Conservation (phyloP, 2,113 vertebrate species). For the Prionailurus viverrinus region DNA sequence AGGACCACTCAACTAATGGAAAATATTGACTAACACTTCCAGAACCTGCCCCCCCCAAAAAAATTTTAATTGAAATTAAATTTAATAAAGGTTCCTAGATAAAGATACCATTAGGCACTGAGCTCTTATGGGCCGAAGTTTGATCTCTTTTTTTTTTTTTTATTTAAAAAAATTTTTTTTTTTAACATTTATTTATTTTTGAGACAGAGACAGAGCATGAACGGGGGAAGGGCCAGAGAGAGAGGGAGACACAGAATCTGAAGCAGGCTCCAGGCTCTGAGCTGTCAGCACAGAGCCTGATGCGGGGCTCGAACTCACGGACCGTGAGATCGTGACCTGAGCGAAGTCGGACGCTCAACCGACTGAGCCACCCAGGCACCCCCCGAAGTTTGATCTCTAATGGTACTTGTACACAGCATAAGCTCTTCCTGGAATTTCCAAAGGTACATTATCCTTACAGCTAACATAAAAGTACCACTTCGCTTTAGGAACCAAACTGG, state of each 20-base stretch:
- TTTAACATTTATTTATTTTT: no score
- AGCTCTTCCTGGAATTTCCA: not conserved
- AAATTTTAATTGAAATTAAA: conserved; percentile 49
- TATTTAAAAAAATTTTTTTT: no score
- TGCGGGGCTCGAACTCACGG: no score
- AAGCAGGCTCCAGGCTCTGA: no score
- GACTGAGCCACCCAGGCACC: no score
- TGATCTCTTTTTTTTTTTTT: not conserved
- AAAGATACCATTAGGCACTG: conserved; percentile 16
- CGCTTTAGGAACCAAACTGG: conserved; percentile 63
- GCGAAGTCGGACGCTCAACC: no score
- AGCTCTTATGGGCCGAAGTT: not conserved
- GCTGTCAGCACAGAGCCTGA: no score
- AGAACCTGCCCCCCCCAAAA: not conserved
- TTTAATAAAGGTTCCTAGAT: conserved; percentile 34
- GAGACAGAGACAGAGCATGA: no score
- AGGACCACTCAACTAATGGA: conserved; percentile 6
- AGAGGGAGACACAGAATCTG: no score
- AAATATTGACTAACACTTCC: not conserved
- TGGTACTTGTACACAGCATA: not conserved
- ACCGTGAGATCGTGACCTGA: no score
- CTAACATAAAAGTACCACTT: conserved; percentile 47
- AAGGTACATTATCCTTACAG: not conserved
- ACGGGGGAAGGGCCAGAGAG: no score
- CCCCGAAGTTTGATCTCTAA: not conserved